These are phyloP conservation scores for Hydrophis major DNA, from an alignment of 2,797 vertebrate species.

Conservation along the genomic window DNA sequence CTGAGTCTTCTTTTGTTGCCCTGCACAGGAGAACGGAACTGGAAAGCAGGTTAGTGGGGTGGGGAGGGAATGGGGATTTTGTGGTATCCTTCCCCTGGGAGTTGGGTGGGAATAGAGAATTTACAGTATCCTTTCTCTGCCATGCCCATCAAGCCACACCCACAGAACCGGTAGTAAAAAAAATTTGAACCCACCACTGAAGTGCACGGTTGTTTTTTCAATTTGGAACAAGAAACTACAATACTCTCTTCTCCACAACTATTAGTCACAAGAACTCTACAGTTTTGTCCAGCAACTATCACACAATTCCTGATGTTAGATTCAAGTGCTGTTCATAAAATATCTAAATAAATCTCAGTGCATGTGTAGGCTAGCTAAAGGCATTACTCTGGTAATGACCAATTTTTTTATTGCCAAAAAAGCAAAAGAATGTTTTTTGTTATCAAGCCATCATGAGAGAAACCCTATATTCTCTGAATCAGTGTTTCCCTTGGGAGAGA, in stretches of 20 bases:
- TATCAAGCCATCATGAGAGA: neutral
- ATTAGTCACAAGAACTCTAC: neutral
- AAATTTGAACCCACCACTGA: too few species aligned
- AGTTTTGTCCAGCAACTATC: neutral
- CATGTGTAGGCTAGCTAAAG: neutral
- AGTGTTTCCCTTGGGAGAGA: conserved; percentile 5
- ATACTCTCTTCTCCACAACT: neutral
- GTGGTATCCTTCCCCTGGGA: too few species aligned
- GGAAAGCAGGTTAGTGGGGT: too few species aligned
- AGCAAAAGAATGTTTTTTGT: neutral
- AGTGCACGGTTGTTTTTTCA: neutral
- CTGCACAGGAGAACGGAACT: too few species aligned
- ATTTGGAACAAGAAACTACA: neutral
- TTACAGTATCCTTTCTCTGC: too few species aligned
- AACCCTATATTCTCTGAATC: neutral
- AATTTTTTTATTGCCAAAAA: neutral
- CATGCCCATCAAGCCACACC: too few species aligned
- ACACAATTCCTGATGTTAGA: neutral
- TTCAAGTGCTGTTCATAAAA: neutral
- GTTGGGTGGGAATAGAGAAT: too few species aligned
- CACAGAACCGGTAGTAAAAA: too few species aligned
- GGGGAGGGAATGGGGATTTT: too few species aligned
- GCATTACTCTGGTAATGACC: neutral
- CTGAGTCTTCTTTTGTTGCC: too few species aligned
- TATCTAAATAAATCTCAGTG: neutral